Evolutionary conservation across 2,113 vertebrate species (phyloP), one percentile per base, ranked within the genome.

Genomic region (Mustela lutreola): DNA sequence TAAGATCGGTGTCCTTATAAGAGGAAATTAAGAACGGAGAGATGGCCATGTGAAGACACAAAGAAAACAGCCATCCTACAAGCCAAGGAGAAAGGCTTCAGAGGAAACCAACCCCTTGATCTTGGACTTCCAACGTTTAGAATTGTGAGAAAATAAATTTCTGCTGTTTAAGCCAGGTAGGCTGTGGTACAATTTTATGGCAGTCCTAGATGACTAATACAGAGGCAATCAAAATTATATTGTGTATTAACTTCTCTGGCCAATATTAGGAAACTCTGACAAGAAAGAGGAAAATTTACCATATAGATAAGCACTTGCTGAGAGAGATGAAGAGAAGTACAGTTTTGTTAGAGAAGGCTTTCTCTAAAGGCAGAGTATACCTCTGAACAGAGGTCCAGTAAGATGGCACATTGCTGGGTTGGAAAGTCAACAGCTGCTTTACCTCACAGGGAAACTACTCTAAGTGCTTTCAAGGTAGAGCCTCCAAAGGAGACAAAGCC

Each of bases 341-440:
- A 42, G 12, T 9, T 21, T 0, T 1, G 0, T 4, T 4, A 12
- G 36, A 0, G 22, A 42, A 42, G 11, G 1, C 16, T 31, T 79
- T 92, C 53, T 83, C 26, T 26, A 21, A 62, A 80, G 14, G 2
- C 1, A 83, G 10, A 6, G 15, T 10, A 2, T 1, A 18, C 9
- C 7, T 3, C 53, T 18, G 58, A 16, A 16, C 1, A 87, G 11
- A 1, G 11, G 10, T 4, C 0, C 58, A 42, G 8, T 19, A 60
- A 36, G 0, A 8, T 0, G 31, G 26, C 31, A 12, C 19, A n/a
- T 3, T 15, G 12, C 33, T 28, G 11, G 15, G 3, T 7, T 33
- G 58, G 84, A 70, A 90, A 45, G 8, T 21, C 63, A 79, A 2
- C 7, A 15, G 33, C 4, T 31, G 1, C 33, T 39, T 7, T 2